Conservation (phyloP, 2,888 invertebrate genomes). For the Magallana nippona region DNA sequence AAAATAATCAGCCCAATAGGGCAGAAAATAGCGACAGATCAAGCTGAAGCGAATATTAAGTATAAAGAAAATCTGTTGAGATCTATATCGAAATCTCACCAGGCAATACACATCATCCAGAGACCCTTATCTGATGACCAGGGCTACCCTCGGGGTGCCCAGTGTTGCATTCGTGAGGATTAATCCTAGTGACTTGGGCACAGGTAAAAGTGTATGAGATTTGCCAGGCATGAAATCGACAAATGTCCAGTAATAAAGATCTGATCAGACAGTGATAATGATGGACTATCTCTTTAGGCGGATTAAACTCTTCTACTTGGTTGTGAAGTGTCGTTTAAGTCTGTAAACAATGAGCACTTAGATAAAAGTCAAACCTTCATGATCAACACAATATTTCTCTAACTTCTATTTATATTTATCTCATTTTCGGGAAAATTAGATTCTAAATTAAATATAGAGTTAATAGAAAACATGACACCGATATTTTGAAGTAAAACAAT, state of each 20-base stretch:
- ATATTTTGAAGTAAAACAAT: no score
- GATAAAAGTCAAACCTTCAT: background rate
- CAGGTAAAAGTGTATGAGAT: constrained; percentile 37
- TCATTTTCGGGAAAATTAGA: no score
- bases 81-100: constrained; percentile 15
- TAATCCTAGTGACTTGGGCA: background rate
- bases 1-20: background rate
- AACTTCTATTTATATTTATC: no score
- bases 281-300: constrained; percentile 41
- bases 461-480: no score
- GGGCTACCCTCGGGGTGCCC: background rate
- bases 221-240: constrained; percentile 51
- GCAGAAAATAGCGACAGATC: background rate
- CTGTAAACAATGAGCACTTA: background rate
- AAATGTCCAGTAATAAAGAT: constrained; percentile 44
- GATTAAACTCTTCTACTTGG: constrained; percentile 38
- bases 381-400: no score
- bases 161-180: background rate
- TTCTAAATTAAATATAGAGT: no score
- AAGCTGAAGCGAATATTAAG: constrained; percentile 1
- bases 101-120: constrained; percentile 16
- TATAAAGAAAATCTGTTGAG: background rate
- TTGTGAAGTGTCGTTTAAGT: background rate
- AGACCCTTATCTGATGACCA: constrained; percentile 9
- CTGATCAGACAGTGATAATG: constrained; percentile 43